Base-by-base conservation (phyloP, 2,113 vertebrate species). In the Rhineura floridana region DNA sequence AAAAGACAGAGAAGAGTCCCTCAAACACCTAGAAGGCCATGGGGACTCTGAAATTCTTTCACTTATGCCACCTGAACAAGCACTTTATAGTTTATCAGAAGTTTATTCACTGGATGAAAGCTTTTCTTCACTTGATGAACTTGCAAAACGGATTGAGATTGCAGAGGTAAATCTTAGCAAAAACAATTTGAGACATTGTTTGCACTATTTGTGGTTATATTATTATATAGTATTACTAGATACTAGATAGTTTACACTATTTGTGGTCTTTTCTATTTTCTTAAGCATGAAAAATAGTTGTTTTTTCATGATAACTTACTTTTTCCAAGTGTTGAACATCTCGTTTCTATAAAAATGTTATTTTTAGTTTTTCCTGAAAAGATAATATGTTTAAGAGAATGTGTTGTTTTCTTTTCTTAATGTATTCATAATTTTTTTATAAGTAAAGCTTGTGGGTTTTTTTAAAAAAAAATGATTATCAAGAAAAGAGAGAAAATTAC, bases 91-190 rank as follows among this genome's bases (percentile, higher is more conserved):
- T 78, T 94, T 96, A 15, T 93, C 95, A 84, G 97, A 97, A 87
- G 91, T 87, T 83, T 94, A 96, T 90, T 96, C 96, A 44, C 86
- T 96, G 3, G 97, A 97, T 50, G 98, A 98, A 1, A 95, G 96
- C 73, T 96, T 97, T 87, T 96, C 97, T 84, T 98, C 98, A 76
- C 98, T 98, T 63, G 98, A 99, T 91, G 98, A 98, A 90, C 97
- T 99, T 92, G 98, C 97, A 91, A 98, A 97, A 89, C 97, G 97
- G 92, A 98, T 98, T 95, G 94, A 98, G 95, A 96, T 97, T 86
- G 97, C 98, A 73, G 98, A 98, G 98, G 99, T 99, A 96, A 97
- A 91, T 91, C 87, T 15, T 88, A 6, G 39, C 55, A 91, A 63
- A 92, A 69, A 91, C 86, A 62, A 72, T 17, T 85, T 83, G 1